Percentiles rank a stretch among this genome's conserved stretches.
Evolutionary conservation across 2,113 vertebrate species (phyloP).

Genomic region (Petroica traversi): DNA sequence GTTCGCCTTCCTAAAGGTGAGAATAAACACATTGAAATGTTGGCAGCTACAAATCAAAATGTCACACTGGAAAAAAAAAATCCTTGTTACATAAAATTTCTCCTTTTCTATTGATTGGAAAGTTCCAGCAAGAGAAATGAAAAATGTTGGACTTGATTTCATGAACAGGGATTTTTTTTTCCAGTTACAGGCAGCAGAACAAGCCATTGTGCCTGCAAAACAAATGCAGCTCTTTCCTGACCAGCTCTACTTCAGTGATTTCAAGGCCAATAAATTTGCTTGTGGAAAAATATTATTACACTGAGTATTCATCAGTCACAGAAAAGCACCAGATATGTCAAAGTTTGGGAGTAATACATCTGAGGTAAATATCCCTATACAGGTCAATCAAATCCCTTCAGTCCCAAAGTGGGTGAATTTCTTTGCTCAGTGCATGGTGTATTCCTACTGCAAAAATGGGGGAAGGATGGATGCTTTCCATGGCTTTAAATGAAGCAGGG

Average conservation of each 20-base stretch:
- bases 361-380: background rate
- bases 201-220: background rate
- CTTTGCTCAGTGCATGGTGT: background rate
- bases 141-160: background rate
- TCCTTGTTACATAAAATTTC: background rate
- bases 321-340: background rate
- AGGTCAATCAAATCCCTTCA: background rate
- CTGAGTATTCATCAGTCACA: background rate
- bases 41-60: constrained; percentile 18
- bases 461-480: background rate
- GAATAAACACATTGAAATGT: background rate
- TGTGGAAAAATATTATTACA: background rate
- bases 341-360: background rate
- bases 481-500: background rate
- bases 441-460: background rate
- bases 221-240: background rate
- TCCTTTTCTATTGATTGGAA: background rate
- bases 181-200: background rate
- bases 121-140: background rate
- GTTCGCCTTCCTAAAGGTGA: background rate
- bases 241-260: background rate
- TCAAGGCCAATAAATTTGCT: background rate
- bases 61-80: background rate
- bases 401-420: background rate
- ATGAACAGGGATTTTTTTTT: background rate